phyloP scores from a whole-genome alignment of 2,797 vertebrate species.

The Columba guinea region DNA sequence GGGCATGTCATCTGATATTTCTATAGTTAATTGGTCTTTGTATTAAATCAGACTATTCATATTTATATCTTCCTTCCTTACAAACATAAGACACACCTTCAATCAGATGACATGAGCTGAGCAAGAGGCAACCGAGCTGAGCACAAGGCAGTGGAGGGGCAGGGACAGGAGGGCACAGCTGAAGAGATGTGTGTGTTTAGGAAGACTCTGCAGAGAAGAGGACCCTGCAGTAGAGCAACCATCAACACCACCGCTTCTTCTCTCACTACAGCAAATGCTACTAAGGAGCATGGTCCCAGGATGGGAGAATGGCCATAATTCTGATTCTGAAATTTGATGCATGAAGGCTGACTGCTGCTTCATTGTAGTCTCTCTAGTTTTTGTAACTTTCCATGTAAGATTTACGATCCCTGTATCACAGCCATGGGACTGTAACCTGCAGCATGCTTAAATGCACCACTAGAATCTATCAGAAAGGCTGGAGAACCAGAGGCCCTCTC shows the following conservation, averaged over 20 bases:
- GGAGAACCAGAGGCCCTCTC: not conserved
- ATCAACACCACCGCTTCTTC: not conserved
- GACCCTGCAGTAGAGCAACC: not conserved
- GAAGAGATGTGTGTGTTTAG: no score
- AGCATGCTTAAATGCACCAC: not conserved
- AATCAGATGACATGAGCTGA: not conserved
- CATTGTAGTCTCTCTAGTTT: not conserved
- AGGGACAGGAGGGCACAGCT: not conserved
- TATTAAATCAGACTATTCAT: not conserved
- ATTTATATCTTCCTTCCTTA: not conserved
- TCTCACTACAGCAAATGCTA: not conserved
- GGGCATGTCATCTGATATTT: not conserved
- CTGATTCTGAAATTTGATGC: not conserved
- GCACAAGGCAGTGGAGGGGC: not conserved
- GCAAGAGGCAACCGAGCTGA: not conserved
- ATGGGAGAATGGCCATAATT: not conserved
- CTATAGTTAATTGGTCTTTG: not conserved
- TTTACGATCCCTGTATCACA: accelerated
- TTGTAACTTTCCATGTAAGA: not conserved
- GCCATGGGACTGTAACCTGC: not conserved
- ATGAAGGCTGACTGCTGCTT: not conserved
- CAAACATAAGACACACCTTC: not conserved
- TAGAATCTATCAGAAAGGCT: accelerated
- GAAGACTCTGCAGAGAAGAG: not conserved
- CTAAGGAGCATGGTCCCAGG: not conserved